phyloP scores from a whole-genome alignment of 2,888 invertebrate species.

The Aricia artaxerxes region DNA sequence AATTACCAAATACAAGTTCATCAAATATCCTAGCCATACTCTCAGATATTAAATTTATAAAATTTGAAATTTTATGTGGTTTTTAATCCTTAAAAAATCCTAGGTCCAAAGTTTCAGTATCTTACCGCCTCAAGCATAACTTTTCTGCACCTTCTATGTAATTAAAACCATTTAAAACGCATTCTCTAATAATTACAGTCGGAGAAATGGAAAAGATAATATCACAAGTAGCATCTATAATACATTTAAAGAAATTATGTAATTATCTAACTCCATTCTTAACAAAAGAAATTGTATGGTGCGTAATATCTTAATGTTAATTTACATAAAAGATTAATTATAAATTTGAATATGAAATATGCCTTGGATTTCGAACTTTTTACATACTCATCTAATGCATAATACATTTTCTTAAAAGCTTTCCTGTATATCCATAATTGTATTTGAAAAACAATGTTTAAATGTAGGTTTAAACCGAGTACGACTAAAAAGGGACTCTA shows the following conservation, averaged over 20 bases:
- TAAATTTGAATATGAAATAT: slow-evolving; percentile 8
- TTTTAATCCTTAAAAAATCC: not conserved
- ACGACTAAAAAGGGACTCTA: no score
- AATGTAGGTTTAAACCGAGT: no score
- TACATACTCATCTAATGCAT: not conserved
- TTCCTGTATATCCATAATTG: not conserved
- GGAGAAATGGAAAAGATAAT: slow-evolving; percentile 58
- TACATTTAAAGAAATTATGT: slow-evolving; percentile 40
- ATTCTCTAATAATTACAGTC: slow-evolving; percentile 62
- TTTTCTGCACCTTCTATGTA: slow-evolving; percentile 65
- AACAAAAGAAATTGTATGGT: slow-evolving; percentile 23
- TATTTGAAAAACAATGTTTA: not conserved
- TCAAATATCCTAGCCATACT: no score
- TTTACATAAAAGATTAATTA: slow-evolving; percentile 24
- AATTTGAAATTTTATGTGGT: no score
- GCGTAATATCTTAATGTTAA: slow-evolving; percentile 24
- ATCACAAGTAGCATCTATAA: slow-evolving; percentile 48
- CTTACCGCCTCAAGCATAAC: slow-evolving; percentile 52
- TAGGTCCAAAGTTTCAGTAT: slow-evolving; percentile 43
- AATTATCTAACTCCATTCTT: slow-evolving; percentile 35
- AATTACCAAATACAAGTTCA: no score
- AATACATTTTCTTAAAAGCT: not conserved
- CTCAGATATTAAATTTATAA: no score
- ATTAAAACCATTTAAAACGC: slow-evolving; percentile 75
- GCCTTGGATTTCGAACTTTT: not conserved